Evolutionary conservation across 2,113 vertebrate species (phyloP), one percentile per base, ranked within the genome.

Genomic region (Notarius lentiginosus): DNA sequence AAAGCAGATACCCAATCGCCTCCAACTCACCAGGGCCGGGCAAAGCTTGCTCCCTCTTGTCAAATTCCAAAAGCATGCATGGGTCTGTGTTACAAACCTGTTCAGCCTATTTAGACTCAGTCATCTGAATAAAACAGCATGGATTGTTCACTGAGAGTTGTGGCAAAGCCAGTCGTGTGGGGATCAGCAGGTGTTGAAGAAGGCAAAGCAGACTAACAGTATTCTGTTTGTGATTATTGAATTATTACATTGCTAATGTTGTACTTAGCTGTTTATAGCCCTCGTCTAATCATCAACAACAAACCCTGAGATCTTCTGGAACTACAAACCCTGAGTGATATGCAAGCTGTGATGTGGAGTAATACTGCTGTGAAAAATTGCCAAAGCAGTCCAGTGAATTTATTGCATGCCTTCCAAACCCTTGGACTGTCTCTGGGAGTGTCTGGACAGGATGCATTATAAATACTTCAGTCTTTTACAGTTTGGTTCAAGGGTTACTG

Each of bases 41-140:
- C 72, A 87, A 47, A n/a, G 79, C 20, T 56, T 3, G 7, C 20
- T 30, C 75, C 8, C 75, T 84, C 70, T 53, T 87, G 82, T 63
- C 86, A 89, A 82, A 89, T 87, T 89, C 83, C 77, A 34, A 15
- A 27, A 75, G 75, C 81, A 81, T 87, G 58, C 34, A 63, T 60
- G 49, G 18, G 76, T 80, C 77, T 55, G 56, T 77, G 7, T 66
- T 17, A 1, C 60, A 65, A 51, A 49, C 14, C 24, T 75, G 22
- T 41, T 55, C 51, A 68, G 79, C 17, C 24, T 70, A 60, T 89
- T 89, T 85, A 81, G 66, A 27, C 68, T 60, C 83, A 87, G 88
- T 84, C 85, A 87, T 68, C 80, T 55, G 72, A 86, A 75, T 49
- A 85, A 76, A 47, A 84, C 30, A 65, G 88, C 84, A 73, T 34